Percentiles rank a stretch among this genome's conserved stretches.
Conservation (phyloP, 2,888 invertebrate species). For the Bombylius discolor region DNA sequence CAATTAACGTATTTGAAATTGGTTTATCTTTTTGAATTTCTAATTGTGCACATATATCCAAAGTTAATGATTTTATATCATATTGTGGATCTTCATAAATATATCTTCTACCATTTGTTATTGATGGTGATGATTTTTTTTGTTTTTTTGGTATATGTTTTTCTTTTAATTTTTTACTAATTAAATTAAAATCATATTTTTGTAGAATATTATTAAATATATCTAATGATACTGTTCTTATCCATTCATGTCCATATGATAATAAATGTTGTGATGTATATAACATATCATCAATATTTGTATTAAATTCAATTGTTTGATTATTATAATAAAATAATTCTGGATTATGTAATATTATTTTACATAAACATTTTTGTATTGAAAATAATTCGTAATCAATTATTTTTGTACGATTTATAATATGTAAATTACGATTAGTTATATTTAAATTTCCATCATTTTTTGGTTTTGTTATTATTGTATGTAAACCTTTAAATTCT, state of each 20-base stretch:
- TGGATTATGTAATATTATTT: constrained; percentile 51
- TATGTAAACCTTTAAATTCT: too few species aligned
- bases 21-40: constrained; percentile 57
- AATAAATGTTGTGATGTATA: constrained; percentile 58
- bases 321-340: constrained; percentile 33
- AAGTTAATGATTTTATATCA: constrained; percentile 49
- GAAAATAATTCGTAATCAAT: constrained; percentile 66
- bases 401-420: constrained; percentile 16
- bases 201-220: constrained; percentile 60
- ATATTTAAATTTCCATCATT: too few species aligned
- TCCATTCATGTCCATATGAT: constrained; percentile 77
- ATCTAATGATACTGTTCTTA: constrained; percentile 63
- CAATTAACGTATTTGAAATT: constrained; percentile 19
- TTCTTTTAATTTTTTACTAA: constrained; percentile 36
- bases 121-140: constrained; percentile 45
- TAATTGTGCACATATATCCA: constrained; percentile 65
- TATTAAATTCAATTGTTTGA: constrained; percentile 13
- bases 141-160: constrained; percentile 49
- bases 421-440: too few species aligned
- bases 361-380: constrained; percentile 55
- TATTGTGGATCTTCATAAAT: constrained; percentile 49
- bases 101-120: constrained; percentile 36
- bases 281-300: constrained; percentile 42
- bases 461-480: too few species aligned
- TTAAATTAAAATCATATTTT: constrained; percentile 46